Evolutionary conservation across 92 coral and sea anemone species (phyloP).

Genomic region (Epizoanthus fatuus): DNA sequence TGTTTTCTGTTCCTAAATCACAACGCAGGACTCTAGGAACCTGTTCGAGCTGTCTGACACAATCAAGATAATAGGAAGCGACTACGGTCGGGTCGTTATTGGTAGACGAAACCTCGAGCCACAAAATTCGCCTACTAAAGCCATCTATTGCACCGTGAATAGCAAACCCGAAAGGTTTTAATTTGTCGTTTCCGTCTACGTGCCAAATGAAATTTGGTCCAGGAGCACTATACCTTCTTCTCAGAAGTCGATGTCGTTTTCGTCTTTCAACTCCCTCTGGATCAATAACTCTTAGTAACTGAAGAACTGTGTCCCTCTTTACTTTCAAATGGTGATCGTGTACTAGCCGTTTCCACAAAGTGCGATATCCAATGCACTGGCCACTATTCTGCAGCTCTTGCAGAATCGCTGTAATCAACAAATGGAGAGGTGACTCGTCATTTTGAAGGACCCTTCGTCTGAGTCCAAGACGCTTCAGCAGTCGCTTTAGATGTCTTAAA

Average conservation of each 20-base stretch:
- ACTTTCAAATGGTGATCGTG: too few relatives aligned
- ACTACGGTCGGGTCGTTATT: slow-evolving; percentile 42
- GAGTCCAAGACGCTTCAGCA: slow-evolving; percentile 16
- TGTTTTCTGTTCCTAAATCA: slow-evolving; percentile 39
- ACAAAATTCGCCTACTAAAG: slow-evolving; percentile 15
- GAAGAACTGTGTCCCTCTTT: too few relatives aligned
- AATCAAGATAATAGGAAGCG: slow-evolving; percentile 36
- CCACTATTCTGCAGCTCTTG: too few relatives aligned
- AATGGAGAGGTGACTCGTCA: slow-evolving; percentile 13
- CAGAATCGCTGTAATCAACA: background rate
- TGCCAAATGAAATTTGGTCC: slow-evolving; percentile 9
- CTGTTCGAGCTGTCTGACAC: slow-evolving; percentile 25
- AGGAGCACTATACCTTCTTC: background rate
- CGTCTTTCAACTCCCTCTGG: too few relatives aligned
- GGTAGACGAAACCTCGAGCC: slow-evolving; percentile 29
- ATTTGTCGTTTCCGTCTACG: slow-evolving; percentile 5
- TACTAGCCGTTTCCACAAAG: too few relatives aligned
- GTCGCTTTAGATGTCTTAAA: slow-evolving; percentile 28
- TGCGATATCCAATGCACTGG: too few relatives aligned
- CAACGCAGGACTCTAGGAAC: slow-evolving; percentile 41
- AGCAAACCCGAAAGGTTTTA: slow-evolving; percentile 20
- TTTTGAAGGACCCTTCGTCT: background rate
- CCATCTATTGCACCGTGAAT: slow-evolving; percentile 19
- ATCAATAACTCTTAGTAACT: too few relatives aligned
- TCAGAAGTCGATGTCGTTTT: too few relatives aligned